phyloP scores from a whole-genome alignment of 2,113 vertebrate species.

The Azemiops feae region DNA sequence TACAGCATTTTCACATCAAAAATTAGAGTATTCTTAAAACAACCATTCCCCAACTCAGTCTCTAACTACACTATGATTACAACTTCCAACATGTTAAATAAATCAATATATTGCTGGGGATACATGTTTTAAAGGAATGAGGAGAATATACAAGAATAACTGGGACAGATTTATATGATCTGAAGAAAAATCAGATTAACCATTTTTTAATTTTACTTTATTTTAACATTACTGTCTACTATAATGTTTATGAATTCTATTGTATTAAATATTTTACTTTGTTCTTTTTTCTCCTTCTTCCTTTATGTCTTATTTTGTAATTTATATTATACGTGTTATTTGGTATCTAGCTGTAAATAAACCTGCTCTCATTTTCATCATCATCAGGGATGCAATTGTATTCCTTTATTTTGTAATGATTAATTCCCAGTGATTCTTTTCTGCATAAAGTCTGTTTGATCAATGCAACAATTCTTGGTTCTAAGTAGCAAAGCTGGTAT shows the following conservation, averaged over 20 bases:
- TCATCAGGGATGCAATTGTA: fast-evolving
- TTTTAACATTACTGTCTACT: neutral
- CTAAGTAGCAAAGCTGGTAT: fast-evolving
- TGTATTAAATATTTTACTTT: neutral
- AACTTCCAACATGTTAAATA: neutral
- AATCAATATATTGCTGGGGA: neutral
- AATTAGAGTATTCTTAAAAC: neutral
- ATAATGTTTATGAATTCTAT: neutral
- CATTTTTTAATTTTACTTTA: neutral
- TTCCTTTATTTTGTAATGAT: neutral
- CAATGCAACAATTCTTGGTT: constrained; percentile 33
- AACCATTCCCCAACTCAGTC: neutral
- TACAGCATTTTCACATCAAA: neutral
- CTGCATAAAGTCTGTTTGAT: neutral
- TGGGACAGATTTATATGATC: neutral
- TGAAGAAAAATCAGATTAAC: neutral
- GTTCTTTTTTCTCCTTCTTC: neutral
- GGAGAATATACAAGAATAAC: neutral
- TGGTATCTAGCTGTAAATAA: neutral
- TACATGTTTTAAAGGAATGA: neutral
- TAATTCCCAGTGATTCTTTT: neutral
- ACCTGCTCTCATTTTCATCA: neutral
- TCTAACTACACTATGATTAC: neutral
- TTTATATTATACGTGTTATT: neutral
- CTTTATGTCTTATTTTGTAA: neutral